Conservation (phyloP, 2,888 invertebrate genomes). For the Drosophila atripex region DNA sequence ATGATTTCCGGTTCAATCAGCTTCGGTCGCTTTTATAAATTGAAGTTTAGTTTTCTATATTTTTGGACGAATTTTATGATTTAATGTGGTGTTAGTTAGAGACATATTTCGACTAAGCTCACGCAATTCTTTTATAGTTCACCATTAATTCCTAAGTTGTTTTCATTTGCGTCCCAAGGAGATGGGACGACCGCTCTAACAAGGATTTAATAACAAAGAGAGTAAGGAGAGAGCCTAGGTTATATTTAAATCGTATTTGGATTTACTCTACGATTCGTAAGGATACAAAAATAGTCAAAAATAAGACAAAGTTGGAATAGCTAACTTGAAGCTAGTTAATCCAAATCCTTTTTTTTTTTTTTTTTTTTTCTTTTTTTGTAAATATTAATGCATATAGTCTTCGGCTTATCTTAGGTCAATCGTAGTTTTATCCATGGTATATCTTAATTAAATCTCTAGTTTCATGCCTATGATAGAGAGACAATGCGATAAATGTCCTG, state of each 20-base stretch:
- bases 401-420: slow-evolving; percentile 33
- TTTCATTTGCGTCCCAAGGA: background rate
- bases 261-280: slow-evolving; percentile 1
- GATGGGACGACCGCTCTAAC: too few species aligned
- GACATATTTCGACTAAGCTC: slow-evolving; percentile 34
- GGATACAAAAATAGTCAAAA: slow-evolving; percentile 17
- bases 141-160: background rate
- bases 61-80: slow-evolving; percentile 61
- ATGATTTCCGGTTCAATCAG: slow-evolving; percentile 17
- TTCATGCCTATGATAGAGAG: slow-evolving; percentile 56
- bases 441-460: slow-evolving; percentile 63
- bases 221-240: slow-evolving; percentile 24
- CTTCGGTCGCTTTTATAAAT: background rate
- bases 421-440: slow-evolving; percentile 57
- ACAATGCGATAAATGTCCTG: slow-evolving; percentile 63
- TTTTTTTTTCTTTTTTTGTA: slow-evolving; percentile 22
- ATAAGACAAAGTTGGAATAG: slow-evolving; percentile 2
- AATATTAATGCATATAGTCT: slow-evolving; percentile 26
- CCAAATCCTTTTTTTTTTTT: slow-evolving; percentile 16
- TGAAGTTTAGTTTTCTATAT: slow-evolving; percentile 7
- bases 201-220: slow-evolving; percentile 2
- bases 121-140: background rate
- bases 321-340: background rate
- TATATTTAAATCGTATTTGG: slow-evolving; percentile 6
- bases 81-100: slow-evolving; percentile 21